Percentiles rank a stretch among this genome's conserved stretches.
phyloP scores from a whole-genome alignment of 2,797 vertebrate genomes.

The Philypnodon macrostomus region DNA sequence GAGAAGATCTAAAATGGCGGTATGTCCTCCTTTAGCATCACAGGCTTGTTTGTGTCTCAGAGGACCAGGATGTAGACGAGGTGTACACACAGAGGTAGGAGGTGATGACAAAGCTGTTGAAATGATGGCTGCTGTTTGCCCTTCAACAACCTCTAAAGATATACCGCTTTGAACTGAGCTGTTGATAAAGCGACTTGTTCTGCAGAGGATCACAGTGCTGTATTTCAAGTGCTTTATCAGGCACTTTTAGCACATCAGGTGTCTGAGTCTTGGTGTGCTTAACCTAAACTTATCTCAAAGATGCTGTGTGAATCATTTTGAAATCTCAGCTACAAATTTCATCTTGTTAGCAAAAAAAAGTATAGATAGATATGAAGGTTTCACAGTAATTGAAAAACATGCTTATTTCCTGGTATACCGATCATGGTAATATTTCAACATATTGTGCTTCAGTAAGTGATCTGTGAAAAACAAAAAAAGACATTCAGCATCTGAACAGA shows the following conservation, averaged over 20 bases:
- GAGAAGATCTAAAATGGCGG: slow-evolving; percentile 7
- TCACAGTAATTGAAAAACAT: too few relatives aligned
- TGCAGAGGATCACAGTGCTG: slow-evolving; percentile 24
- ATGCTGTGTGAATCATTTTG: neutral
- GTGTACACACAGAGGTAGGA: slow-evolving; percentile 3
- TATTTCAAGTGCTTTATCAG: slow-evolving; percentile 38
- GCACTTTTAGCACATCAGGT: slow-evolving; percentile 24
- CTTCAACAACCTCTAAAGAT: slow-evolving; percentile 59
- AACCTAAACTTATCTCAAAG: slow-evolving; percentile 3
- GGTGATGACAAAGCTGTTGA: slow-evolving; percentile 39
- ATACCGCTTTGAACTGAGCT: slow-evolving; percentile 34
- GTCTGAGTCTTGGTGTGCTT: neutral
- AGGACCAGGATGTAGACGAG: neutral
- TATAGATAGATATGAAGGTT: too few relatives aligned
- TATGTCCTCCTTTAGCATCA: slow-evolving; percentile 34
- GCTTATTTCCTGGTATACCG: too few relatives aligned
- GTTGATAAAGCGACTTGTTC: slow-evolving; percentile 50
- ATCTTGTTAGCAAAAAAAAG: neutral
- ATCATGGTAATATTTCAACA: too few relatives aligned
- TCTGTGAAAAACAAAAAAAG: too few relatives aligned
- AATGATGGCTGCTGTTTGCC: slow-evolving; percentile 54
- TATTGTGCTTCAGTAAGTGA: too few relatives aligned
- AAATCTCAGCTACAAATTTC: neutral
- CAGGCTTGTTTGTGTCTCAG: neutral
- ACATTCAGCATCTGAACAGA: too few relatives aligned